Evolutionary conservation across 2,888 invertebrate genomes (phyloP).

Genomic region (Fissipunctia ypsillon): DNA sequence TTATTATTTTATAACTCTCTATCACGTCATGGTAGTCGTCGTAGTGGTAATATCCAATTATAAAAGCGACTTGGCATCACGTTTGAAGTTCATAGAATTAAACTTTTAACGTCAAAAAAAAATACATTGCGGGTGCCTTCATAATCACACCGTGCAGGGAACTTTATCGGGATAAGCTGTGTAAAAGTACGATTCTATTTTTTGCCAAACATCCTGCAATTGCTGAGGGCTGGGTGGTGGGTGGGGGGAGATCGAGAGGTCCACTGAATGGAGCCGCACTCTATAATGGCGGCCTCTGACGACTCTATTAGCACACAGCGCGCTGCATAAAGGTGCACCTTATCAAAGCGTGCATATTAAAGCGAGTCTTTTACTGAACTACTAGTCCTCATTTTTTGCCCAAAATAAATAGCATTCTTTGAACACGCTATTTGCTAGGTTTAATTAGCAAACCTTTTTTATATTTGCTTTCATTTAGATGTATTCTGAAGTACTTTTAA

Average conservation of each 20-base stretch:
- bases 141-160: slow-evolving; percentile 25
- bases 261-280: slow-evolving; percentile 69
- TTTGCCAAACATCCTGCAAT: slow-evolving; percentile 59
- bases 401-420: slow-evolving; percentile 49
- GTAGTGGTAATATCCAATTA: neutral
- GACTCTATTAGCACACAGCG: slow-evolving; percentile 75
- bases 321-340: slow-evolving; percentile 77
- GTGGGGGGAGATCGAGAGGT: slow-evolving; percentile 62
- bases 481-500: slow-evolving; percentile 6
- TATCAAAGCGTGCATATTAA: slow-evolving; percentile 81
- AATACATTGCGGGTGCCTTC: too few relatives aligned
- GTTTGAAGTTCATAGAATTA: neutral
- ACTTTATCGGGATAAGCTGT: slow-evolving; percentile 15
- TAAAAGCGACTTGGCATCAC: neutral
- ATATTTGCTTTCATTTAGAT: slow-evolving; percentile 36
- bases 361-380: slow-evolving; percentile 72
- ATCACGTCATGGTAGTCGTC: neutral
- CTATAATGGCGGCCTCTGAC: slow-evolving; percentile 71
- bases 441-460: slow-evolving; percentile 19
- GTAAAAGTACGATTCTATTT: slow-evolving; percentile 36
- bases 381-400: slow-evolving; percentile 53
- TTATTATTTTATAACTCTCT: neutral
- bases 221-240: slow-evolving; percentile 34
- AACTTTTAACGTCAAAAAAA: slow-evolving; percentile 4
- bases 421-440: slow-evolving; percentile 20